phyloP scores from a whole-genome alignment of 2,888 invertebrate species.

The Urechis unicinctus region DNA sequence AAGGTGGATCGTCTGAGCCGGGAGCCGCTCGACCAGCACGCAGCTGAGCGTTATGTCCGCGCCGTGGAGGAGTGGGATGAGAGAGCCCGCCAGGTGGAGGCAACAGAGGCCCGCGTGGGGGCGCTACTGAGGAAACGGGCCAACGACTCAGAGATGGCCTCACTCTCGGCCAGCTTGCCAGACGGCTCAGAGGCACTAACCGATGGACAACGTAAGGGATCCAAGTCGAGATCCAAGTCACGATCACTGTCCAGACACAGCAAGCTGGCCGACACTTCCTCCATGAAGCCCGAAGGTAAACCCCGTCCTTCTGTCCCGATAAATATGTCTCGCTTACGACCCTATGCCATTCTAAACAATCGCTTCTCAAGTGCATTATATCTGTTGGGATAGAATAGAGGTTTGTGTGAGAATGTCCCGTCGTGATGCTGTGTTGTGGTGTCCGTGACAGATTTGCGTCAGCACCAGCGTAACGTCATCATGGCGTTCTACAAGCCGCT shows the following conservation, averaged over 20 bases:
- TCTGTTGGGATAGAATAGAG: too few species aligned
- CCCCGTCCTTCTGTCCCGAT: neutral
- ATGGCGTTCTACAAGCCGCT: slow-evolving; percentile 31
- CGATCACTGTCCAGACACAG: too few species aligned
- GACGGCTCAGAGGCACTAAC: too few species aligned
- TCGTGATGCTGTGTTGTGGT: neutral
- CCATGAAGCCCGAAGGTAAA: neutral
- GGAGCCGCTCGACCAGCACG: neutral
- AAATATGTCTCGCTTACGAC: too few species aligned
- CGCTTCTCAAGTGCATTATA: too few species aligned
- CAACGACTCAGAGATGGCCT: neutral
- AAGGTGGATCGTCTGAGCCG: neutral
- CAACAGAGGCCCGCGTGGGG: neutral
- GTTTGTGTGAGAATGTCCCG: neutral
- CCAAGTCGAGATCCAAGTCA: too few species aligned
- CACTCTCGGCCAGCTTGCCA: too few species aligned
- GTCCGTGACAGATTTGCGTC: neutral
- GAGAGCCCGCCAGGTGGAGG: neutral
- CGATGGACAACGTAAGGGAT: too few species aligned
- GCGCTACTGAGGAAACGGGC: neutral
- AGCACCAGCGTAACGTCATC: slow-evolving; percentile 28
- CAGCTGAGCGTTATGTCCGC: neutral
- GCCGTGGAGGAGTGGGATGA: neutral
- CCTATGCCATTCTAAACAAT: too few species aligned
- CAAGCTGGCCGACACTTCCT: neutral